A percentile compares a stretch with the other conserved stretches of the same genome.
phyloP scores from a whole-genome alignment of 2,113 vertebrate species.

The Rutilus rutilus region DNA sequence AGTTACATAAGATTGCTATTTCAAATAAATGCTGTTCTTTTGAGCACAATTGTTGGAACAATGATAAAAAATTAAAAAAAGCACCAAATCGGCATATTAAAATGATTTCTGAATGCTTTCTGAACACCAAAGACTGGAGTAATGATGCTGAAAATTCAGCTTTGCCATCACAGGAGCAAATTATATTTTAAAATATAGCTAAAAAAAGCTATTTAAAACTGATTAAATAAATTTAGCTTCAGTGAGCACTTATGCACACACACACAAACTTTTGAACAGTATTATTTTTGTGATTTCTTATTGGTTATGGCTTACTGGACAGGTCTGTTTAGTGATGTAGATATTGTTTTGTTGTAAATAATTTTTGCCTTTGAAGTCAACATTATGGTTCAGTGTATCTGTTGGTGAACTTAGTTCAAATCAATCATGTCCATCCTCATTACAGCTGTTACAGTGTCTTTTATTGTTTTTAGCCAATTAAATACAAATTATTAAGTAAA shows the following conservation, averaged over 20 bases:
- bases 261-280: not conserved
- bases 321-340: not conserved
- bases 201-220: too few species aligned
- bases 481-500: not conserved
- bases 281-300: not conserved
- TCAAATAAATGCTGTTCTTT: not conserved
- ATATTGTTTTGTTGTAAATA: not conserved
- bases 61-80: not conserved
- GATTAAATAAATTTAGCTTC: too few species aligned
- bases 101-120: not conserved
- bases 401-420: not conserved
- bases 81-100: not conserved
- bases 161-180: not conserved
- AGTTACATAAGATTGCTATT: too few species aligned
- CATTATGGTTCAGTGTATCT: not conserved
- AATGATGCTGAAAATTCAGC: not conserved
- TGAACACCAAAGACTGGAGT: not conserved
- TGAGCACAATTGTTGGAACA: not conserved
- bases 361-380: not conserved
- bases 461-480: not conserved
- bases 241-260: too few species aligned
- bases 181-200: not conserved
- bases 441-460: not conserved
- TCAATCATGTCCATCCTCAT: not conserved
- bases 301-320: not conserved